Conservation (phyloP, 2,888 invertebrate species). For the Aphodius sticticus region DNA sequence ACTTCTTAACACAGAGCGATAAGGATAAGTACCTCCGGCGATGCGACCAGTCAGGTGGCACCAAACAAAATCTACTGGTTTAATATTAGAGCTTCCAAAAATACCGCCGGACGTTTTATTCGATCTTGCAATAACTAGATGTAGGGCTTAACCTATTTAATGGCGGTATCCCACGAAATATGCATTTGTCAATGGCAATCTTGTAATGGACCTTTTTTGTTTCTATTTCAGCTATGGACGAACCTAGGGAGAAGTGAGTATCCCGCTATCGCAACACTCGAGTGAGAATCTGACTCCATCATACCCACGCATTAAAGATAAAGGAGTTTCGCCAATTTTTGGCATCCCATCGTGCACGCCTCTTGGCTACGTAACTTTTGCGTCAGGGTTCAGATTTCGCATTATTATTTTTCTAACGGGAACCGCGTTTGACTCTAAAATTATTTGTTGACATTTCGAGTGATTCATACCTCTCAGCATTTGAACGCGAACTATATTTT, state of each 20-base stretch:
- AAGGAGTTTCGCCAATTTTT: slow-evolving; percentile 50
- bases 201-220: slow-evolving; percentile 39
- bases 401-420: slow-evolving; percentile 35
- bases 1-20: background rate
- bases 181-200: slow-evolving; percentile 27
- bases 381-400: slow-evolving; percentile 53
- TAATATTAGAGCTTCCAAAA: slow-evolving; percentile 32
- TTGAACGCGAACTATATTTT: background rate
- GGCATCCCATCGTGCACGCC: slow-evolving; percentile 43
- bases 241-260: slow-evolving; percentile 94
- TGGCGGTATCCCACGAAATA: slow-evolving; percentile 13
- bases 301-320: slow-evolving; percentile 42
- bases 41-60: slow-evolving; percentile 22
- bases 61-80: slow-evolving; percentile 19
- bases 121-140: slow-evolving; percentile 35
- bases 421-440: slow-evolving; percentile 24
- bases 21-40: slow-evolving; percentile 13
- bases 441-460: slow-evolving; percentile 29
- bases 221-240: slow-evolving; percentile 88
- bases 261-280: slow-evolving; percentile 11
- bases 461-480: slow-evolving; percentile 24
- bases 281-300: slow-evolving; percentile 10
- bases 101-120: slow-evolving; percentile 27
- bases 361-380: slow-evolving; percentile 49
- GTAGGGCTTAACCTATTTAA: slow-evolving; percentile 38